Evolutionary conservation across 2,797 vertebrate genomes (phyloP), one percentile per base, ranked within the genome.

Genomic region (Mus caroli): DNA sequence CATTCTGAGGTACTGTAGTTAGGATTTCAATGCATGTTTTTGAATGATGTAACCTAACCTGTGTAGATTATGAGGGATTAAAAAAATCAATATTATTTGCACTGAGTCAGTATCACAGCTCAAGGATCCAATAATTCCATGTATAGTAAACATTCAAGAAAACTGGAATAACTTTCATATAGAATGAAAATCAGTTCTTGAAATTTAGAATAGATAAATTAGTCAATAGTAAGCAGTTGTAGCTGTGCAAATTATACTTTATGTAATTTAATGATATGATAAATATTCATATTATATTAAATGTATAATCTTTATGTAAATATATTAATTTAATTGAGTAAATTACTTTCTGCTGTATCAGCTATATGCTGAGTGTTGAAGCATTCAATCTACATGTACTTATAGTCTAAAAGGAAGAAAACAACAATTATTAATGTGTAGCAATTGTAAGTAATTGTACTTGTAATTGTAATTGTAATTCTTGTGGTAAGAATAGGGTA

Each of bases 101-200:
- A 83, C 24, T 31, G 31, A 94, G 6, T 60, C 7, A 76, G 71
- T 76, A 69, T 11, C 64, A 64, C 17, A 95, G 20, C 24, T 26
- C 37, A 86, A 88, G 60, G 46, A 54, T 14, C 13, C 46, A 82
- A 43, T 46, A 75, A 82, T 19, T 62, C 24, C 22, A 26, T 75
- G 15, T 82, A 28, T 77, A 22, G 50, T 94, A 84, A 92, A 89
- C 14, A 86, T 75, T 60, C 77, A 95, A 91, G 26, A 17, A 93
- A 84, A 90, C n/a, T 90, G 40, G 1, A 54, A 58, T 11, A 24
- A 54, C 62, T 91, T 91, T 91, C 67, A 1, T 56, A 2, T 95
- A 77, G 54, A 86, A 87, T 90, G 80, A 92, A 97, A 96, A 82
- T 87, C 7, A 50, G 4, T 76, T 94, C 78, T 86, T 92, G 10